These are phyloP conservation scores for Turdus rufiventris DNA, from an alignment of 2,113 vertebrate species.

Conservation along the genomic window DNA sequence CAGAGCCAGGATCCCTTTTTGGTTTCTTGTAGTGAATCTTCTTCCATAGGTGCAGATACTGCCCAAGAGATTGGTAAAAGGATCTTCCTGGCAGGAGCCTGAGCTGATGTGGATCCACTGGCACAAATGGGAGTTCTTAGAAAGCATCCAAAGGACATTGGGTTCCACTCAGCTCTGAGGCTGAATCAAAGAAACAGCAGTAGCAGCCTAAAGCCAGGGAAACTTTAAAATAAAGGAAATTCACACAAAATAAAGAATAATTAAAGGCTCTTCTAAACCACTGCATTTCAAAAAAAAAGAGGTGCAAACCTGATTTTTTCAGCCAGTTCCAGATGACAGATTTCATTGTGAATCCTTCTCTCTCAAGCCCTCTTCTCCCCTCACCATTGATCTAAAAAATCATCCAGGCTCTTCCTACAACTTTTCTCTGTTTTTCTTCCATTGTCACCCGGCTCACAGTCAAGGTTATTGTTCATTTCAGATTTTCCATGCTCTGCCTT, in stretches of 20 bases:
- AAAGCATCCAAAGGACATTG: neutral
- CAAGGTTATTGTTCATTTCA: neutral
- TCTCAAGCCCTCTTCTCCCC: neutral
- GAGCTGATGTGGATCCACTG: neutral
- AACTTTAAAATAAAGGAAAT: neutral
- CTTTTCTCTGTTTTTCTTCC: neutral
- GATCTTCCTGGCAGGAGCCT: neutral
- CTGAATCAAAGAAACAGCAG: neutral
- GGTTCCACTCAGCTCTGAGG: neutral
- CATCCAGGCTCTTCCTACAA: neutral
- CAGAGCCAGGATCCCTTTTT: neutral
- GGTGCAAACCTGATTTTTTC: neutral
- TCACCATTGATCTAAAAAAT: neutral
- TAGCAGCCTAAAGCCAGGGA: neutral
- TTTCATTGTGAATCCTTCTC: neutral
- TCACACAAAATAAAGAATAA: neutral
- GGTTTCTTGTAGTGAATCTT: neutral
- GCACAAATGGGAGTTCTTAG: accelerated
- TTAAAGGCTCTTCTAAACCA: neutral
- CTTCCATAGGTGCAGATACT: neutral
- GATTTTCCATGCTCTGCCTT: neutral
- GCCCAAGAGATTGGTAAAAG: neutral
- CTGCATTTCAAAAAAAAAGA: neutral
- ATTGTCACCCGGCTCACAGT: neutral
- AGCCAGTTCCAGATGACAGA: neutral